These are phyloP conservation scores for Acronicta aceris DNA, from an alignment of 2,888 invertebrate genomes.

Conservation along the genomic window DNA sequence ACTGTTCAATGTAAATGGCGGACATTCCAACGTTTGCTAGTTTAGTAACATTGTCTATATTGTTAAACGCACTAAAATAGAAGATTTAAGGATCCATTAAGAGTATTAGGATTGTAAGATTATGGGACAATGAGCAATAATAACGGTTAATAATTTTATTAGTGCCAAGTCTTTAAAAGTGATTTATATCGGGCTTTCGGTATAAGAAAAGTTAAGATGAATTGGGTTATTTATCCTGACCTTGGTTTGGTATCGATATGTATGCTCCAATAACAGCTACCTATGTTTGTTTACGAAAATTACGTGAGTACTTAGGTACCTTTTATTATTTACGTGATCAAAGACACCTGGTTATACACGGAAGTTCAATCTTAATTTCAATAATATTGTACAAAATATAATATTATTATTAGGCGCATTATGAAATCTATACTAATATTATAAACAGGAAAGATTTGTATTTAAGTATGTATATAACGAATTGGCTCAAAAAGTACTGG, in stretches of 20 bases:
- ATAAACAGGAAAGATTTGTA: too few species aligned
- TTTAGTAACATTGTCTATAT: constrained; percentile 25
- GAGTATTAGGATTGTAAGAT: constrained; percentile 29
- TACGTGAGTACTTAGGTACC: neutral
- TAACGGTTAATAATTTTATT: constrained; percentile 42
- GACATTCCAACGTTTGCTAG: constrained; percentile 20
- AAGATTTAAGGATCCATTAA: constrained; percentile 43
- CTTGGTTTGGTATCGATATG: neutral
- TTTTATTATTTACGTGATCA: constrained; percentile 14
- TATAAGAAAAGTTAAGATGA: constrained; percentile 29
- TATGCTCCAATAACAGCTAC: too few species aligned
- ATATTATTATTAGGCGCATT: too few species aligned
- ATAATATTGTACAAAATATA: too few species aligned
- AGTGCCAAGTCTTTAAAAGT: constrained; percentile 27
- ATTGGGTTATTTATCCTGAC: constrained; percentile 4
- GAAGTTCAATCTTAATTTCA: constrained; percentile 27
- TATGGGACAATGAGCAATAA: constrained; percentile 33
- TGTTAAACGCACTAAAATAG: constrained; percentile 21
- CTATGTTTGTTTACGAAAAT: neutral
- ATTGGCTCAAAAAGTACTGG: too few species aligned
- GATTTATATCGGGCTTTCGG: constrained; percentile 43
- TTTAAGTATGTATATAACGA: too few species aligned
- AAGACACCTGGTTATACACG: constrained; percentile 41
- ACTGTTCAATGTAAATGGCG: constrained; percentile 13
- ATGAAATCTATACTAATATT: too few species aligned